These are phyloP conservation scores for Phrynocephalus forsythii DNA, from an alignment of 2,797 vertebrate species.

Conservation along the genomic window DNA sequence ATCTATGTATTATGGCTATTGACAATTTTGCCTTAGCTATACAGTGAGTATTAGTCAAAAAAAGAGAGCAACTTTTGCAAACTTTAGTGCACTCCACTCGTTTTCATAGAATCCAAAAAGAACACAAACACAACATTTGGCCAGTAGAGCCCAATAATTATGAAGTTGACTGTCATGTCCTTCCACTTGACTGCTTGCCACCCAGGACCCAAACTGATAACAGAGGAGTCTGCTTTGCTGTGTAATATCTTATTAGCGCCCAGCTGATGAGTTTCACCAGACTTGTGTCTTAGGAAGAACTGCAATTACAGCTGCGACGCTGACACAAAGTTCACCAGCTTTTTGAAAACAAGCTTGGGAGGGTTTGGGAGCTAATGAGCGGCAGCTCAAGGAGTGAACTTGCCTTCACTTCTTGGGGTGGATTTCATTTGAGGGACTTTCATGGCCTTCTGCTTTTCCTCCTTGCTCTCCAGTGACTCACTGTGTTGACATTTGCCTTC, in stretches of 20 bases:
- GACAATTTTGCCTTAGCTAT: too few relatives aligned
- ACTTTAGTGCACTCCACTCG: not conserved
- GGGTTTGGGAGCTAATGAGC: constrained; percentile 72
- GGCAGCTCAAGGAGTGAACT: constrained; percentile 68
- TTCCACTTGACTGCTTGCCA: constrained; percentile 32
- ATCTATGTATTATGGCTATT: too few relatives aligned
- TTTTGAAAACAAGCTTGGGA: constrained; percentile 63
- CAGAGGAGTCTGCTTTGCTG: constrained; percentile 45
- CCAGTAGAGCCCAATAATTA: constrained; percentile 40
- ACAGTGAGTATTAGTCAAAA: too few relatives aligned
- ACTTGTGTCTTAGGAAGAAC: constrained; percentile 43
- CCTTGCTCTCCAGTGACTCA: constrained; percentile 53
- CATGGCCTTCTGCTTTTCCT: constrained; percentile 47
- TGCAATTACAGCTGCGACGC: constrained; percentile 66
- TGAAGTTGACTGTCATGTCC: constrained; percentile 22
- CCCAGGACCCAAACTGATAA: constrained; percentile 12
- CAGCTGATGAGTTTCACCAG: constrained; percentile 43
- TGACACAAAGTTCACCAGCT: constrained; percentile 67
- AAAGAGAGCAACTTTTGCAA: too few relatives aligned
- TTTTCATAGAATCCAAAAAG: not conserved
- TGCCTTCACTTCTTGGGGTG: constrained; percentile 60
- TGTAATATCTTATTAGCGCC: constrained; percentile 60
- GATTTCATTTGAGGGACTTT: not conserved
- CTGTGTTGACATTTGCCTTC: constrained; percentile 46
- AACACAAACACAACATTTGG: not conserved